Percentiles rank a stretch among this genome's conserved stretches.
These are phyloP conservation scores for Leptodactylus fallax DNA, from an alignment of 2,797 vertebrate species.

Conservation along the genomic window DNA sequence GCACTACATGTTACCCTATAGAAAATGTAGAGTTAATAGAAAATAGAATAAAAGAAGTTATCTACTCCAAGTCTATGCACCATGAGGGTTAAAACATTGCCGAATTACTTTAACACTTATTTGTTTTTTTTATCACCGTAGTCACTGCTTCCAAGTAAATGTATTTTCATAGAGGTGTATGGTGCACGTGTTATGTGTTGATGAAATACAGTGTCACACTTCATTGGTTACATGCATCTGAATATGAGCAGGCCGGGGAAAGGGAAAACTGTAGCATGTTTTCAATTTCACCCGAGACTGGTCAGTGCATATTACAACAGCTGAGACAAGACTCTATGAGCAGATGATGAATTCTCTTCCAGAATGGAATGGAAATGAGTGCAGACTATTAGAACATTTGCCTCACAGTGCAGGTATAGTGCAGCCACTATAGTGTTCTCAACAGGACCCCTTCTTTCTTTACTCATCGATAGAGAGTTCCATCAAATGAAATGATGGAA, in stretches of 20 bases:
- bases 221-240: constrained; percentile 27
- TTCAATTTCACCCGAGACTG: constrained; percentile 51
- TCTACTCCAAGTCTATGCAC: too few species aligned
- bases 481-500: constrained; percentile 8
- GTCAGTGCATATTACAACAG: not conserved
- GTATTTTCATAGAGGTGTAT: constrained; percentile 46
- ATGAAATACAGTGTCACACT: constrained; percentile 29
- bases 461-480: not conserved
- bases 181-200: constrained; percentile 51
- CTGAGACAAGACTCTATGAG: not conserved
- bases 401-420: constrained; percentile 19
- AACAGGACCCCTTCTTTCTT: not conserved
- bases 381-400: not conserved
- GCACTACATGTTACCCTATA: not conserved
- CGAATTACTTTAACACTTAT: not conserved
- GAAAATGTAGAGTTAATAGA: not conserved
- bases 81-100: not conserved
- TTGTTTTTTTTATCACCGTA: constrained; percentile 22
- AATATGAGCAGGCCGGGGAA: constrained; percentile 28
- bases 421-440: not conserved
- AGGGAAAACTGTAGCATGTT: constrained; percentile 17
- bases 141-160: constrained; percentile 54
- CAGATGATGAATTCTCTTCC: constrained; percentile 48
- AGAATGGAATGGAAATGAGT: constrained; percentile 47
- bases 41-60: too few species aligned